These are phyloP conservation scores for Piliocolobus tephrosceles DNA, from an alignment of 2,113 vertebrate species.

Conservation along the genomic window DNA sequence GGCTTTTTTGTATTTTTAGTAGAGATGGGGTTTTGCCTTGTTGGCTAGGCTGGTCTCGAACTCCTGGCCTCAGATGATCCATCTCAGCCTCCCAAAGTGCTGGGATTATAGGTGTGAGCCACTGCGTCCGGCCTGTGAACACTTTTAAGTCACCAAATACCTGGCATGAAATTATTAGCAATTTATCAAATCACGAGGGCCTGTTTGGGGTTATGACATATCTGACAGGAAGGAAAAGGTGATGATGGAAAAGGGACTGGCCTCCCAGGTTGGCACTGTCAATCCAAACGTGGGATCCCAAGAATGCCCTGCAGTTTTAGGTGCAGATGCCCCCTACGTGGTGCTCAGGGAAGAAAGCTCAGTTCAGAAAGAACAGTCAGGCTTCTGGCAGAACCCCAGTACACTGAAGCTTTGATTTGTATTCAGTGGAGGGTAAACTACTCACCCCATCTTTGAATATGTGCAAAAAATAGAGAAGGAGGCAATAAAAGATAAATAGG, in stretches of 20 bases:
- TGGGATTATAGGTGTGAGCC: not conserved
- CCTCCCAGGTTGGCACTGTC: not conserved
- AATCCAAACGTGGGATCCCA: not conserved
- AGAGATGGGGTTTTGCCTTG: not conserved
- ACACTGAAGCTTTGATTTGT: not conserved
- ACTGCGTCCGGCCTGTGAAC: not conserved
- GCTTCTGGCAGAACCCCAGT: not conserved
- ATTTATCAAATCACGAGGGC: not conserved
- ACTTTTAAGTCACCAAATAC: not conserved
- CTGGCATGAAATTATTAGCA: not conserved
- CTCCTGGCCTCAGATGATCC: not conserved
- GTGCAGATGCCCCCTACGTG: rapidly evolving
- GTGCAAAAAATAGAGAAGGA: not conserved
- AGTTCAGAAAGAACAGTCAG: not conserved
- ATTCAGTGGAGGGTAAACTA: not conserved
- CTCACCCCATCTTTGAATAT: not conserved
- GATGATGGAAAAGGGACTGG: not conserved
- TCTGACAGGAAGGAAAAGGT: not conserved
- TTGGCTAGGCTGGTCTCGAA: not conserved
- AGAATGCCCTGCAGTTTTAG: not conserved
- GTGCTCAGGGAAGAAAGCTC: not conserved
- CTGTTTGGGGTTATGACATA: not conserved
- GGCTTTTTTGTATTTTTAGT: not conserved
- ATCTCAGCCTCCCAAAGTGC: not conserved
- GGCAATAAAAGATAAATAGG: not conserved